Conservation (phyloP, 1,140 invertebrate species). For the Pristionchus pacificus region DNA sequence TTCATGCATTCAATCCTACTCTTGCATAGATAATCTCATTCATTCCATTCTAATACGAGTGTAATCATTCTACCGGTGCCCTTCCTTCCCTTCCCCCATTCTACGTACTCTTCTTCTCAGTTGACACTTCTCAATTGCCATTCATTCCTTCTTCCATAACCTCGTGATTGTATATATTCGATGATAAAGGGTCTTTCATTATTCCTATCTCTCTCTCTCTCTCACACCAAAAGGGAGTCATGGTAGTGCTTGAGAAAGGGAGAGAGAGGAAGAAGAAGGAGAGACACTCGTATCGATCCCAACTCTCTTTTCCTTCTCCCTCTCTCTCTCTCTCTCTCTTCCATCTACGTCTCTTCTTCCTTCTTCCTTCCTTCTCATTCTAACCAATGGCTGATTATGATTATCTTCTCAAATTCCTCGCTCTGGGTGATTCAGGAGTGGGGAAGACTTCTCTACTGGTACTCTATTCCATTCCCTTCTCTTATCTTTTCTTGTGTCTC, state of each 20-base stretch:
- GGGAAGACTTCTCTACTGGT: constrained; percentile 83
- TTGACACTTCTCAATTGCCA: too few relatives aligned
- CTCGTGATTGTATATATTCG: neutral
- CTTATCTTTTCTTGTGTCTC: neutral
- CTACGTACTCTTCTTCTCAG: too few relatives aligned
- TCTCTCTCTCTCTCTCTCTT: neutral
- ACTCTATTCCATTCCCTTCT: neutral
- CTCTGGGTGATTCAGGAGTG: constrained; percentile 85
- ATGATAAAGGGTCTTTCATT: neutral
- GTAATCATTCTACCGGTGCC: too few relatives aligned
- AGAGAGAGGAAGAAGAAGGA: neutral
- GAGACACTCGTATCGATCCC: neutral
- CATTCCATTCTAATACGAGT: too few relatives aligned
- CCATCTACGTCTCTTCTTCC: neutral
- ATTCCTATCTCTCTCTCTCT: too few relatives aligned
- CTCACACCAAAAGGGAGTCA: too few relatives aligned
- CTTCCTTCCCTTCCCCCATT: too few relatives aligned
- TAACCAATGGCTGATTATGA: constrained; percentile 69
- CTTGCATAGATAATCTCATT: too few relatives aligned
- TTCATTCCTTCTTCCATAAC: neutral
- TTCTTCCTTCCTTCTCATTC: neutral
- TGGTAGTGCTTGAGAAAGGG: neutral
- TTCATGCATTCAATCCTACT: neutral
- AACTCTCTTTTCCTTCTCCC: neutral
- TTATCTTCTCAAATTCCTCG: constrained; percentile 90